Percentiles rank a stretch among this genome's conserved stretches.
Conservation (phyloP, 2,888 invertebrate genomes). For the Amblyteles armatorius region DNA sequence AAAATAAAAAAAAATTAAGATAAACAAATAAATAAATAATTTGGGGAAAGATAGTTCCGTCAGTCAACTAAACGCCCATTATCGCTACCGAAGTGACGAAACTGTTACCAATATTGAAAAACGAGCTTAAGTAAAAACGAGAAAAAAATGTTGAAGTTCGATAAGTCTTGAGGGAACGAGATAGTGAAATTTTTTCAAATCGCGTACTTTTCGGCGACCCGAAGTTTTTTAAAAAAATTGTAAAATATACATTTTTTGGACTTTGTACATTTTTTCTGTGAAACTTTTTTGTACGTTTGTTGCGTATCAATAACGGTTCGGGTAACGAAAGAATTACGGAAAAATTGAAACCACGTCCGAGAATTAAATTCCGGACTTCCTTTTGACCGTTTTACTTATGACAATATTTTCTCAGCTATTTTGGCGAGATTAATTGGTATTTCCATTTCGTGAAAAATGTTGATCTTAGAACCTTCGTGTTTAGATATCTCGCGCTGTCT, state of each 20-base stretch:
- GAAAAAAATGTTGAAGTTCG: not conserved
- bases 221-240: not conserved
- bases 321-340: not conserved
- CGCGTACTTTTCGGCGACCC: not conserved
- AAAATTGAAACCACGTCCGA: not conserved
- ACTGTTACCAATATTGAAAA: slow-evolving; percentile 14
- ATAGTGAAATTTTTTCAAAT: not conserved
- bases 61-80: not conserved
- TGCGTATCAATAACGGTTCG: not conserved
- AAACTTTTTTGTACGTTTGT: not conserved
- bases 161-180: slow-evolving; percentile 13
- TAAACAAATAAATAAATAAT: slow-evolving; percentile 14
- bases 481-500: slow-evolving; percentile 2
- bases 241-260: slow-evolving; percentile 2
- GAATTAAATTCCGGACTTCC: not conserved
- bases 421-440: not conserved
- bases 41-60: slow-evolving; percentile 5
- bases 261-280: not conserved
- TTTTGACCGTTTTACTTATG: not conserved
- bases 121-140: slow-evolving; percentile 29
- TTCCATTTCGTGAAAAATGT: not conserved
- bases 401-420: not conserved
- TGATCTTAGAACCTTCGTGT: not conserved
- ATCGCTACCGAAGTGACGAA: slow-evolving; percentile 24
- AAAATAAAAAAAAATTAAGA: slow-evolving; percentile 20